Base-by-base conservation (phyloP, 2,113 vertebrate species). In the Corydoras maculifer region DNA sequence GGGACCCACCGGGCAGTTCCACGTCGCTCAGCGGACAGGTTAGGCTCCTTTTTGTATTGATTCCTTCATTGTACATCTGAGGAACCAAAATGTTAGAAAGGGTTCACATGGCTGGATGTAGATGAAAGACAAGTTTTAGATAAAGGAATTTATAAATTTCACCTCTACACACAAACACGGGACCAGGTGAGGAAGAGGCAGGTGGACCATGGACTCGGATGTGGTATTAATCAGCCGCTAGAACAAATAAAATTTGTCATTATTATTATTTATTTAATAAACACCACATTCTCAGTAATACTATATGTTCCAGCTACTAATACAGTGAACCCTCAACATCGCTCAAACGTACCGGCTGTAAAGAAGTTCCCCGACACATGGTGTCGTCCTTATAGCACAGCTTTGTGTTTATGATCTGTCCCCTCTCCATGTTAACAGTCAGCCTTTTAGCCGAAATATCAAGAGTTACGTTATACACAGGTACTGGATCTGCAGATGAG, bases 101-200 rank as follows among this genome's bases (percentile, higher is more conserved):
- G 35, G 7, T 43, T 5, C 35, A 43, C 4, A 5, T 43, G 35
- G 35, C 4, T 43, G 4, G 51, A 12, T 53, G 51, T 10, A 2
- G 51, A 53, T 12, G 9, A 3, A 12, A 10, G 51, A 14, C 13
- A 53, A 3, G 51, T 53, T 53, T 53, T 12, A 14, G 11, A 14
- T 53, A 10, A 53, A 3, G 13, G 51, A 10, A 8, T 53, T 10
- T 53, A 7, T 1, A 12, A 3, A n/a, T 5, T 14, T 57, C 82
- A 91, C 90, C 88, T 90, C 58, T 3, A 91, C 76, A 58, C 89
- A 90, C 18, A 87, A 10, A 67, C 90, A 91, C 4, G 88, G 88
- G 15, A 90, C 74, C 79, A 86, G 65, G 70, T 77, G 62, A 0
- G 75, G 51, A 0, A 95, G 84, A 0, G 51, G 78, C 59, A 98